phyloP scores from a whole-genome alignment of 1,140 invertebrate species.

The Zaprionus ghesquierei region DNA sequence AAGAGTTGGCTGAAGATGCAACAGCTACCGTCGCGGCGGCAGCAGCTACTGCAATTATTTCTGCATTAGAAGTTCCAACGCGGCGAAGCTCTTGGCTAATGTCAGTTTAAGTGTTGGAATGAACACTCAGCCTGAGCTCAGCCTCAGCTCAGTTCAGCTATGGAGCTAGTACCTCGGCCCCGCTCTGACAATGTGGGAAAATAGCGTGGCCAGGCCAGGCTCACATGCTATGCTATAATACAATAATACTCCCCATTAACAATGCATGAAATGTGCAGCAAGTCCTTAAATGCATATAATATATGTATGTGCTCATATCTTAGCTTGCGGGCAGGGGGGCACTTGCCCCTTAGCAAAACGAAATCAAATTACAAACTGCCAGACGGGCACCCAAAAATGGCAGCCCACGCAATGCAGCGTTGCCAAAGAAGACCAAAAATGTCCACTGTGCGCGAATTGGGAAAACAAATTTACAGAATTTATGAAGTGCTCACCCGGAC shows the following conservation, averaged over 20 bases:
- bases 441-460: neutral
- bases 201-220: conserved; percentile 25
- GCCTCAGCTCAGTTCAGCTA: conserved; percentile 11
- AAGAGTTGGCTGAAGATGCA: conserved; percentile 16
- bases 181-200: conserved; percentile 47
- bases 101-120: conserved; percentile 76
- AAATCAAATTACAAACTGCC: conserved; percentile 49
- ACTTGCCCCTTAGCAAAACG: neutral
- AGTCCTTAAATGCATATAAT: conserved; percentile 64
- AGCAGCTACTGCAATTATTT: conserved; percentile 75
- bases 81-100: conserved; percentile 53
- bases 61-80: conserved; percentile 69
- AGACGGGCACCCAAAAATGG: conserved; percentile 50
- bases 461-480: conserved; percentile 12
- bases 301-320: conserved; percentile 1
- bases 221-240: conserved; percentile 21
- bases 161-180: neutral
- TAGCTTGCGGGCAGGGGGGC: too few relatives aligned
- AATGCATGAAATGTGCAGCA: conserved; percentile 65
- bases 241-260: conserved; percentile 43
- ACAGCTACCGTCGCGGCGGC: conserved; percentile 38
- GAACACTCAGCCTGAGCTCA: conserved; percentile 48
- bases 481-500: neutral
- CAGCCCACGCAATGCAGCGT: conserved; percentile 25
- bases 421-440: neutral